phyloP scores from a whole-genome alignment of 2,113 vertebrate species.

The Prionailurus viverrinus region DNA sequence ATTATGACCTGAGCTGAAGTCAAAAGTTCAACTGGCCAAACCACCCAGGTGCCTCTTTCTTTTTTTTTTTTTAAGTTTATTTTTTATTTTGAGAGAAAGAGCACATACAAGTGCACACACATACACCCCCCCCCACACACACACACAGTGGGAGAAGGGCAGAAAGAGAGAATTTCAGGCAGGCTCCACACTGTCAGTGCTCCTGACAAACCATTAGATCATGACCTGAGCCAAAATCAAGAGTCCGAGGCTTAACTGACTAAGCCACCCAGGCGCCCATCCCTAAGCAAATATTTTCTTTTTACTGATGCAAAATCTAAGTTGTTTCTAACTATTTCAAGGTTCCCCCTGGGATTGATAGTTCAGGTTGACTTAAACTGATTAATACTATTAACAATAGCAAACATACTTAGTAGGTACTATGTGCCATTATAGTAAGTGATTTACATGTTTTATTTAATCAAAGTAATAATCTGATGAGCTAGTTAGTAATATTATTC shows the following conservation, averaged over 20 bases:
- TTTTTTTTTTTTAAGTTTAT: no score
- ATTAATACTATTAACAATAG: neutral
- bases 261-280: neutral
- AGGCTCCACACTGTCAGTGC: no score
- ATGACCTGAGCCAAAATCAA: neutral
- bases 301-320: conserved; percentile 29
- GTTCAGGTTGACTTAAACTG: conserved; percentile 21
- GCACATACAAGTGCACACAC: no score
- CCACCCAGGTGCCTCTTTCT: no score
- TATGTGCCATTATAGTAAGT: neutral
- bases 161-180: no score
- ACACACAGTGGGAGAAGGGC: no score
- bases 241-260: neutral
- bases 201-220: no score
- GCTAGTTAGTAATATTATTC: neutral
- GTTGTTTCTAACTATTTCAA: neutral
- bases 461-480: neutral
- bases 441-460: conserved; percentile 24
- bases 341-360: neutral
- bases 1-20: no score
- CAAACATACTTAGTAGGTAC: neutral
- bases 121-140: no score
- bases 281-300: conserved; percentile 19
- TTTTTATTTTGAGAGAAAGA: no score
- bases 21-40: no score